phyloP scores from a whole-genome alignment of 2,113 vertebrate species.

The Halcyon malimbica region DNA sequence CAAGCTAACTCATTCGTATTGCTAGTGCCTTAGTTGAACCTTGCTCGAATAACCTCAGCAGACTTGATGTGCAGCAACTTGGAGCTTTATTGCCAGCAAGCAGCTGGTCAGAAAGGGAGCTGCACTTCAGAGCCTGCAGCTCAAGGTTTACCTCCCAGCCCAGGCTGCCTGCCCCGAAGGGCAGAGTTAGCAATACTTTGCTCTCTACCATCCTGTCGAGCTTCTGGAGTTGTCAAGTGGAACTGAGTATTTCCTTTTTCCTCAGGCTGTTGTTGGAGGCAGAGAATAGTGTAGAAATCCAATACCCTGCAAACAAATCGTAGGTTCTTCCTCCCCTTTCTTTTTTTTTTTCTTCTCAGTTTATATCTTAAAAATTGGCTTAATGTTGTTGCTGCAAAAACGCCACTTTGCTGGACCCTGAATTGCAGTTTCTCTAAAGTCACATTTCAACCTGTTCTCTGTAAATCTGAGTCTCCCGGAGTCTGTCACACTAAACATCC shows the following conservation, averaged over 20 bases:
- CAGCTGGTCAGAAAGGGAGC: not conserved
- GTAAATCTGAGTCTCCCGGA: not conserved
- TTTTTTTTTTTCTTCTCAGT: no score
- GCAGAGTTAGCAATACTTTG: not conserved
- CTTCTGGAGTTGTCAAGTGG: not conserved
- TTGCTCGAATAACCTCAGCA: not conserved
- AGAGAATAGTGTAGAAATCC: not conserved
- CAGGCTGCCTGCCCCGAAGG: not conserved
- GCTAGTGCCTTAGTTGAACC: not conserved
- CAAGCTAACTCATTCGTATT: not conserved
- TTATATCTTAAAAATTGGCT: not conserved
- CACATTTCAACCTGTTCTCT: not conserved
- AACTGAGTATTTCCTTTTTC: not conserved
- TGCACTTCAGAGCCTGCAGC: not conserved
- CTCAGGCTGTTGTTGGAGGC: not conserved
- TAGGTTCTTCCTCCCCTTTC: not conserved
- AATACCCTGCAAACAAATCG: not conserved
- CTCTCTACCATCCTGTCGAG: rapidly evolving
- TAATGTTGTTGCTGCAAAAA: not conserved
- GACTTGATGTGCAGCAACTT: rapidly evolving
- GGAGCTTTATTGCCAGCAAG: not conserved
- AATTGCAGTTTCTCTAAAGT: not conserved
- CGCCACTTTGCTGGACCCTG: not conserved
- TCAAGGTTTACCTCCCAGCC: not conserved
- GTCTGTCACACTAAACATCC: not conserved